Evolutionary conservation across 2,113 vertebrate genomes (phyloP).

Genomic region (Hydrolagus affinis): DNA sequence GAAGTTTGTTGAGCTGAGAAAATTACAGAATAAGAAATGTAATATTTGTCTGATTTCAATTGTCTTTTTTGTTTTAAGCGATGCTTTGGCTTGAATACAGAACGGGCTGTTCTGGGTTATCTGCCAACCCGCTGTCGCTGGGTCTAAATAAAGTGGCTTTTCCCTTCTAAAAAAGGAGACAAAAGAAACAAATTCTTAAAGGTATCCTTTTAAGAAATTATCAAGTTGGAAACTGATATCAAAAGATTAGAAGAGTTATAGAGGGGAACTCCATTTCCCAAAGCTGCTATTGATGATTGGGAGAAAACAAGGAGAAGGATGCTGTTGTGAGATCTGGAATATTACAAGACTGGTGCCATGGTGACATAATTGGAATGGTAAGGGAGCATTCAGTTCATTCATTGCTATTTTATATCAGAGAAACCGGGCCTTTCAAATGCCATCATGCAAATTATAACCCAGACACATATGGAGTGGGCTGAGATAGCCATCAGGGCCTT

Average conservation of each 20-base stretch:
- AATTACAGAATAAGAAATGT: not conserved
- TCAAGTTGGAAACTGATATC: not conserved
- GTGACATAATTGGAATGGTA: conserved; percentile 26
- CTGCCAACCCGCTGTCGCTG: not conserved
- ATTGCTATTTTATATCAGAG: conserved; percentile 32
- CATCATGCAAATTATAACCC: not conserved
- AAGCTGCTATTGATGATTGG: not conserved
- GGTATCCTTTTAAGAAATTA: not conserved
- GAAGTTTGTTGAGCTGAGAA: not conserved
- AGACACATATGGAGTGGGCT: conserved; percentile 11
- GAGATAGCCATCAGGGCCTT: not conserved
- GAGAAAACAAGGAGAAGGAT: not conserved
- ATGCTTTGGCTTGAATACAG: not conserved
- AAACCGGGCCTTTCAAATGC: conserved; percentile 9
- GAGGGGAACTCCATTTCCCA: not conserved
- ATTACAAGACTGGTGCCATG: conserved; percentile 9
- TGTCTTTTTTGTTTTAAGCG: not conserved
- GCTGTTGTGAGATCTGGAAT: not conserved
- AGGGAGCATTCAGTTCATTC: conserved; percentile 14
- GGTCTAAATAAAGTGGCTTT: not conserved
- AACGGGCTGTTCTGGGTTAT: not conserved
- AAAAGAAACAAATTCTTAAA: not conserved
- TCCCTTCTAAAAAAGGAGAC: not conserved
- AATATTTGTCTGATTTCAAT: not conserved
- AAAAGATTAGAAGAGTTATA: not conserved